Evolutionary conservation across 2,797 vertebrate genomes (phyloP), one percentile per base, ranked within the genome.

Genomic region (Muraenolepis orangiensis): DNA sequence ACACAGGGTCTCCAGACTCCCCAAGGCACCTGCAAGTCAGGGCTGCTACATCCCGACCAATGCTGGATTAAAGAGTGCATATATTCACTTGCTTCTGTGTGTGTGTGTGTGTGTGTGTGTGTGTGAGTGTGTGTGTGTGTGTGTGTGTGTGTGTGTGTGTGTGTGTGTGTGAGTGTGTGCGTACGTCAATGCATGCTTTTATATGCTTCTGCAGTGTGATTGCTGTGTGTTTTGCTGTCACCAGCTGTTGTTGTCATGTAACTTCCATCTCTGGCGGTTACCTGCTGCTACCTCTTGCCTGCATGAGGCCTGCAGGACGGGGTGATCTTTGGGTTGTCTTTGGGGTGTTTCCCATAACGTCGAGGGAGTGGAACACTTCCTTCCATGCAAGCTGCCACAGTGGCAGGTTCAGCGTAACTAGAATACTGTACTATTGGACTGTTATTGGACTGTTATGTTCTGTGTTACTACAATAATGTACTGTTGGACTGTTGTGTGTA

Each of bases 1-100:
- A 70, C 72, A 79, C 74, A 74, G n/a, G 2, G 78, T 86, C 89
- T 89, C 89, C n/a, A n/a, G n/a, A n/a, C n/a, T n/a, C n/a, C n/a
- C n/a, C n/a, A n/a, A n/a, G n/a, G n/a, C n/a, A n/a, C n/a, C n/a
- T n/a, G n/a, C n/a, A n/a, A n/a, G n/a, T n/a, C n/a, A n/a, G n/a
- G n/a, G n/a, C n/a, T n/a, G n/a, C n/a, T n/a, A n/a, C n/a, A n/a
- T n/a, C n/a, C n/a, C n/a, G n/a, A n/a, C n/a, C n/a, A 42, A 12
- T 42, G 14, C 36, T 8, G 36, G 12, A 38, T 38, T 38, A 38
- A 38, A 38, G 36, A 6, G 5, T 38, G 36, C 36, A 38, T 6
- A 38, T 6, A 8, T 38, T 11, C 36, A 36, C 42, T 64, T 31
- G 38, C 68, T 73, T 75, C 28, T 74, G 66, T 77, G 23, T 31